Percentiles rank a stretch among this genome's conserved stretches.
These are phyloP conservation scores for Tylochromis polylepis DNA, from an alignment of 2,113 vertebrate species.

Conservation along the genomic window DNA sequence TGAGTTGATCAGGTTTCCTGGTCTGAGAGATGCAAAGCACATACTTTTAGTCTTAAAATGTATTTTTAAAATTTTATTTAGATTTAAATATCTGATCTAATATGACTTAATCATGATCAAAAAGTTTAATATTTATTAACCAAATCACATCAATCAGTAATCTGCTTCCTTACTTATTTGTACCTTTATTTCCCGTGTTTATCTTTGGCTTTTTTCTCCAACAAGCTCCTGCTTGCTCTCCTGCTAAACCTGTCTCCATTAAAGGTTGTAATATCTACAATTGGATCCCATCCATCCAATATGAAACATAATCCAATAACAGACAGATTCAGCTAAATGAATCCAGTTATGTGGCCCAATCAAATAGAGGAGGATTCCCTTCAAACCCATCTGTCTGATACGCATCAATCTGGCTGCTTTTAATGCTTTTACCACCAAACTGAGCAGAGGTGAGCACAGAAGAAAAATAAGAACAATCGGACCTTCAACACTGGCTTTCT, in stretches of 20 bases:
- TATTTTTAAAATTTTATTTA: not conserved
- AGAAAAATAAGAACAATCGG: not conserved
- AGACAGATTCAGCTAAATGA: constrained; percentile 49
- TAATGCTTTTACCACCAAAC: constrained; percentile 41
- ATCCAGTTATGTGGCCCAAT: constrained; percentile 56
- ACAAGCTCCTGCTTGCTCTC: not conserved
- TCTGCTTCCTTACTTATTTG: not conserved
- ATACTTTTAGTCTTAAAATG: not conserved
- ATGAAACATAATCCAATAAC: constrained; percentile 58
- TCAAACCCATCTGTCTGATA: constrained; percentile 41
- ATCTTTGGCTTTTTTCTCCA: not conserved
- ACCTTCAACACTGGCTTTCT: not conserved
- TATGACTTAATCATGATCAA: not conserved
- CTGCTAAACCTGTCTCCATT: constrained; percentile 33
- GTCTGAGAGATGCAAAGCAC: not conserved
- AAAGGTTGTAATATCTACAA: constrained; percentile 52
- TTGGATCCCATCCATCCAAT: constrained; percentile 59
- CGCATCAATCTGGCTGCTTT: constrained; percentile 37
- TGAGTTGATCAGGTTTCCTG: constrained; percentile 33
- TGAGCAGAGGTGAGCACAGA: not conserved
- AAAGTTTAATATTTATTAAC: not conserved
- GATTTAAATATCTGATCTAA: not conserved
- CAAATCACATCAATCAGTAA: not conserved
- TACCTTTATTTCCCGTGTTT: not conserved
- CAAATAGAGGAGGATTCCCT: constrained; percentile 54